These are phyloP conservation scores for Phoebastria nigripes DNA, from an alignment of 2,797 vertebrate genomes.

Conservation along the genomic window DNA sequence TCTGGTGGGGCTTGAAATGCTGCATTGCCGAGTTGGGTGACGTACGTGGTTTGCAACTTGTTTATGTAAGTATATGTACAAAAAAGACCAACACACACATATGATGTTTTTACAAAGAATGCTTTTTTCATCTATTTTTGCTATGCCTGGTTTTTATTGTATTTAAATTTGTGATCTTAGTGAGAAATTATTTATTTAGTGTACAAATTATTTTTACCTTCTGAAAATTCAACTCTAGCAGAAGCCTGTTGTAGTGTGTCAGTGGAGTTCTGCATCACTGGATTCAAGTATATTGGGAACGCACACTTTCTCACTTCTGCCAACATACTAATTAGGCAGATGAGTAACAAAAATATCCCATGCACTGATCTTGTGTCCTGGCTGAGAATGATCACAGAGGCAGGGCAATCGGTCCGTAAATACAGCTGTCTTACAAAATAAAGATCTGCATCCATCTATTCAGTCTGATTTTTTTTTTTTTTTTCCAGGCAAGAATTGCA, in stretches of 20 bases:
- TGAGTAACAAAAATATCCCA: not conserved
- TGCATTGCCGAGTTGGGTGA: not conserved
- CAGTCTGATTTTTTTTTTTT: not conserved
- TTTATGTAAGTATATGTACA: not conserved
- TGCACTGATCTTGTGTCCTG: not conserved
- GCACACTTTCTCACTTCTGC: not conserved
- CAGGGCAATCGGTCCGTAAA: accelerated
- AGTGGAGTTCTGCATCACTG: not conserved
- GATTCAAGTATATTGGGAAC: not conserved
- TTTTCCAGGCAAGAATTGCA: not conserved
- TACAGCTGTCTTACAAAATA: not conserved
- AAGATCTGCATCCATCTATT: not conserved
- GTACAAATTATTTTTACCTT: not conserved
- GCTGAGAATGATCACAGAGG: not conserved
- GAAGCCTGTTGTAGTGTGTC: not conserved
- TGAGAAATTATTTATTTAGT: conserved; percentile 12
- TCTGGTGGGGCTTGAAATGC: not conserved
- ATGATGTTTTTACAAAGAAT: not conserved
- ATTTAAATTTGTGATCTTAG: conserved; percentile 19
- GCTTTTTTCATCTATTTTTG: conserved; percentile 37
- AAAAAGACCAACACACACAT: not conserved
- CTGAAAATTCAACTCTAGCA: not conserved
- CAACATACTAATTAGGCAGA: not conserved
- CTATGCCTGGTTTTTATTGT: conserved; percentile 18
- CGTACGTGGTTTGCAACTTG: not conserved